phyloP scores from a whole-genome alignment of 2,113 vertebrate species.

The Heloderma charlesbogerti region DNA sequence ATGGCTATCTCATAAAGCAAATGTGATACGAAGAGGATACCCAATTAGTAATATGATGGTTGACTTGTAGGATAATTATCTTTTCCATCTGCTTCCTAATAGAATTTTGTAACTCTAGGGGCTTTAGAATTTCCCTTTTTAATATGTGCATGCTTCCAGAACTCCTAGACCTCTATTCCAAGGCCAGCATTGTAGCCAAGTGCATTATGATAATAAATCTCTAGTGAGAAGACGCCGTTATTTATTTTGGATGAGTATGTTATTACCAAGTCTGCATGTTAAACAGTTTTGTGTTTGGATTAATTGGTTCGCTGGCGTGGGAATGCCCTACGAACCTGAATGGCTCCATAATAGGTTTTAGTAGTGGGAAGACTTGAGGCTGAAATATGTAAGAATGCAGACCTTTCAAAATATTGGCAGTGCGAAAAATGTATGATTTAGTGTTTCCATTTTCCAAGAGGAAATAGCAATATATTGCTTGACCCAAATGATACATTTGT shows the following conservation, averaged over 20 bases:
- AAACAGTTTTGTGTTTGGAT: constrained; percentile 38
- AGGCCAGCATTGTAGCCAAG: constrained; percentile 51
- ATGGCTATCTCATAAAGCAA: constrained; percentile 11
- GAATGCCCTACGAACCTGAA: constrained; percentile 33
- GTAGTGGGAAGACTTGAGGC: constrained; percentile 62
- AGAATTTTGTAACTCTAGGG: constrained; percentile 33
- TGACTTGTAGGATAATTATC: constrained; percentile 57
- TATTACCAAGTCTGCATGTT: constrained; percentile 33
- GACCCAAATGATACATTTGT: constrained; percentile 58
- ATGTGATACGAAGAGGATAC: constrained; percentile 24
- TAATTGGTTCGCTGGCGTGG: constrained; percentile 40
- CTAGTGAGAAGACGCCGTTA: constrained; percentile 26
- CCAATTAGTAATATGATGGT: constrained; percentile 50
- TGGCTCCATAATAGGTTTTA: constrained; percentile 38
- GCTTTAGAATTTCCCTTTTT: constrained; percentile 51
- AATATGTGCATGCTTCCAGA: neutral
- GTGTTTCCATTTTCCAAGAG: constrained; percentile 63
- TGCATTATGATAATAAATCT: constrained; percentile 57
- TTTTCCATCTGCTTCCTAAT: constrained; percentile 52
- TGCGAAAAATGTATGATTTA: constrained; percentile 66
- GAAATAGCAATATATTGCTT: constrained; percentile 60
- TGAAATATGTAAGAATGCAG: constrained; percentile 64
- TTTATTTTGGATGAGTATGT: constrained; percentile 54
- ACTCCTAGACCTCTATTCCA: constrained; percentile 33
- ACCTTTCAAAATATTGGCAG: constrained; percentile 58